Base-by-base conservation (phyloP, 2,113 vertebrate species). In the Notiomystis cincta region DNA sequence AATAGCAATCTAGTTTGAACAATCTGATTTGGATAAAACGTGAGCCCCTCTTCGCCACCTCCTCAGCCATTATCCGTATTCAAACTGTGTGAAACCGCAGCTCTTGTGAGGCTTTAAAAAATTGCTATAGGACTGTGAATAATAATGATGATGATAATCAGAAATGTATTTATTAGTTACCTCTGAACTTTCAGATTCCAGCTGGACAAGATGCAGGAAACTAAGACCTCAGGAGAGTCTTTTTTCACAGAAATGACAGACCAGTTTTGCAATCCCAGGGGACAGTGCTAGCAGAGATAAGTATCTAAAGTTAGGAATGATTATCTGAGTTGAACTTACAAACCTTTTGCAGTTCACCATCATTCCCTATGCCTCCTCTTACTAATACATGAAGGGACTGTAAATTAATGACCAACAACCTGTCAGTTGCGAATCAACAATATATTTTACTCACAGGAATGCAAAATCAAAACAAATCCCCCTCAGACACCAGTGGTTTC, bases 91-190 rank as follows among this genome's bases (percentile, higher is more conserved):
- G 9, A 94, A 96, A 95, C 50, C 15, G 0, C 53, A 84, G 89
- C 35, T 83, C 69, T 67, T 81, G n/a, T 1, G 6, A 51, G 61
- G 45, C 16, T 82, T 92, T 69, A 79, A 96, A 90, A 86, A 90
- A 70, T 38, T 72, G 37, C 44, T 79, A 37, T 89, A 8, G 5
- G 66, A 44, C 62, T 70, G 81, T 91, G 92, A 96, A 92, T 95
- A 93, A 90, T 93, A 95, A 92, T 72, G 77, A 88, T 57, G 70
- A 91, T 88, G 86, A 96, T 96, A 96, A 95, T 94, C 89, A 95
- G 93, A 96, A 87, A 93, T 84, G 13, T 96, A 96, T 97, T 96
- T 97, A 95, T 95, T 93, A 90, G 90, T 77, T 93, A 95, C 79
- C 89, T 93, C 90, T 95, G 95, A 93, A 93, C 93, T 95, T 94